phyloP scores from a whole-genome alignment of 2,797 vertebrate species.

The Micromesistius poutassou region DNA sequence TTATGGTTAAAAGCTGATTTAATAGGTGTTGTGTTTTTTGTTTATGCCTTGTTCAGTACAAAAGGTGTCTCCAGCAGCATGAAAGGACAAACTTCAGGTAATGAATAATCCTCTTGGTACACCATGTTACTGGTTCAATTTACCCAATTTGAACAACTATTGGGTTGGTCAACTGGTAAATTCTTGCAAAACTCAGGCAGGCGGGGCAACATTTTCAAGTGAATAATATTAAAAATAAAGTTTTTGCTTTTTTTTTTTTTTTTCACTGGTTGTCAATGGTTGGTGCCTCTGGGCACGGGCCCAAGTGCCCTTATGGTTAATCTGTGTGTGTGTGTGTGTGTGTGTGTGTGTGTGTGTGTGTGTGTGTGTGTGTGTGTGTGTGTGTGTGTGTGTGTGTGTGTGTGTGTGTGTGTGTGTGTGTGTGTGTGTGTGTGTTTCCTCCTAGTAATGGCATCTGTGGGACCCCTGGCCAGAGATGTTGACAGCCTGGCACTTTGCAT shows the following conservation, averaged over 20 bases:
- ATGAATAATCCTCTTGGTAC: slow-evolving; percentile 5
- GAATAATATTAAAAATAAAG: no score
- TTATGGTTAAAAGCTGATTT: not conserved
- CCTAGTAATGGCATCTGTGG: slow-evolving; percentile 65
- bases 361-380: no score
- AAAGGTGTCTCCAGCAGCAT: slow-evolving; percentile 62
- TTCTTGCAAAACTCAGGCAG: no score
- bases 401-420: not conserved
- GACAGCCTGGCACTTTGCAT: slow-evolving; percentile 85
- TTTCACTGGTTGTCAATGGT: no score
- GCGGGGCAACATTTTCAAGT: no score
- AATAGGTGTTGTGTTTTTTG: not conserved
- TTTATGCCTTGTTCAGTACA: slow-evolving; percentile 62
- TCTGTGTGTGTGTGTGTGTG: no score
- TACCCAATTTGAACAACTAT: not conserved
- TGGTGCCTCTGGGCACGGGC: no score
- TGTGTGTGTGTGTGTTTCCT: not conserved
- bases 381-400: no score
- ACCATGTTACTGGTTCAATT: not conserved
- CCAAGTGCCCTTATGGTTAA: no score
- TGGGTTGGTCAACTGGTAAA: not conserved
- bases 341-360: no score
- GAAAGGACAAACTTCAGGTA: slow-evolving; percentile 82
- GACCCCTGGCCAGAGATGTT: slow-evolving; percentile 86
- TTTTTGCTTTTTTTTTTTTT: no score